Percentiles rank a stretch among this genome's conserved stretches.
These are phyloP conservation scores for Nowickia ferox DNA, from an alignment of 2,888 invertebrate genomes.

Conservation along the genomic window DNA sequence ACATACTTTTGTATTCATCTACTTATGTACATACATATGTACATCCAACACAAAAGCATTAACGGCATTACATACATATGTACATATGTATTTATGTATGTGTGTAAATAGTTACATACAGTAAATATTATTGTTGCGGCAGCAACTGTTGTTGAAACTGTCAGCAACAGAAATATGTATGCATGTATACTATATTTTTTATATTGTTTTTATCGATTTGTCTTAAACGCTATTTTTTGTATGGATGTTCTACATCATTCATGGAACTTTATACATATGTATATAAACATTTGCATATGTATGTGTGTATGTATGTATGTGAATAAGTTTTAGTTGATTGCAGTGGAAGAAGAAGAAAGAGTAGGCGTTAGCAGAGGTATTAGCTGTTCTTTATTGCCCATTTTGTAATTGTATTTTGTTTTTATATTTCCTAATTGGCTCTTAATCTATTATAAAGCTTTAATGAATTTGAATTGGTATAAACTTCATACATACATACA, in stretches of 20 bases:
- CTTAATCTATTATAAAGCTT: constrained; percentile 1
- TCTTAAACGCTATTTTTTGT: constrained; percentile 26
- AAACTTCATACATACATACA: too few relatives aligned
- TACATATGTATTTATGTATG: too few relatives aligned
- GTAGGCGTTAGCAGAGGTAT: constrained; percentile 18
- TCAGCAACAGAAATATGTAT: neutral
- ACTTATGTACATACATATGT: neutral
- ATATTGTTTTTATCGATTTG: constrained; percentile 63
- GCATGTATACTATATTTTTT: constrained; percentile 13
- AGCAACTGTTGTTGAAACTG: neutral
- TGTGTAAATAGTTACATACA: too few relatives aligned
- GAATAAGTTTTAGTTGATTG: constrained; percentile 45
- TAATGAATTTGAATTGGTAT: neutral
- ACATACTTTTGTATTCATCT: too few relatives aligned
- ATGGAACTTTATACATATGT: neutral
- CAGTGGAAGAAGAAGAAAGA: constrained; percentile 16
- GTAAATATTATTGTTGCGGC: neutral
- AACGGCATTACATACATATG: too few relatives aligned
- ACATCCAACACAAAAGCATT: constrained; percentile 1
- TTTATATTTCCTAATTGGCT: constrained; percentile 1
- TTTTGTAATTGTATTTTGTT: constrained; percentile 5
- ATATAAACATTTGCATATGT: neutral
- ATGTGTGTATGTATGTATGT: constrained; percentile 20
- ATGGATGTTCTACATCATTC: neutral
- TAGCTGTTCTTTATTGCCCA: constrained; percentile 15